Conservation (phyloP, 2,797 vertebrate species). For the Aselliscus stoliczkanus region DNA sequence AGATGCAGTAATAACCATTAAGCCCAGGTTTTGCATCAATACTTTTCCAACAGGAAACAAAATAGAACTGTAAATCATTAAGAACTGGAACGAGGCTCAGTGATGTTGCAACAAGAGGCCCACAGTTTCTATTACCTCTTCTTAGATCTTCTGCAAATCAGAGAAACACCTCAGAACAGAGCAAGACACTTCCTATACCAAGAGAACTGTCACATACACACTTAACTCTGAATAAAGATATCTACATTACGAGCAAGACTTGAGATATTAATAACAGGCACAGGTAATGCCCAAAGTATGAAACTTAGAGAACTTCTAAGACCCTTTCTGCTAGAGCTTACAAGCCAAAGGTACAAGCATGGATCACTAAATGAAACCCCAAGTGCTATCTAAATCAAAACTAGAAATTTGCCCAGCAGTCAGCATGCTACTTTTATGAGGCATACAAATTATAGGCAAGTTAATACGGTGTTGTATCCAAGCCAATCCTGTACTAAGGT, state of each 20-base stretch:
- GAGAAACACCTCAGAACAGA: background rate
- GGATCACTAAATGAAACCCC: background rate
- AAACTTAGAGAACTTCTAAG: background rate
- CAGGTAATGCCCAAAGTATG: background rate
- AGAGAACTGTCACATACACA: background rate
- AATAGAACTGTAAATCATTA: background rate
- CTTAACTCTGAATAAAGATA: background rate
- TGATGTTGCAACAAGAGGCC: background rate
- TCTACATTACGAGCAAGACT: background rate
- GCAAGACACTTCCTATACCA: background rate
- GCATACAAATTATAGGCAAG: background rate
- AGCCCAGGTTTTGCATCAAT: conserved; percentile 34
- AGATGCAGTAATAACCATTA: conserved; percentile 56
- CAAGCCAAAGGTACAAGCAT: background rate
- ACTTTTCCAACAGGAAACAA: conserved; percentile 16
- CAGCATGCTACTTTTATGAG: background rate
- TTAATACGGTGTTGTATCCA: background rate
- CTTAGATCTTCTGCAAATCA: background rate
- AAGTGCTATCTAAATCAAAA: background rate
- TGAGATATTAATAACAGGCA: background rate
- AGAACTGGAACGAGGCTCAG: background rate
- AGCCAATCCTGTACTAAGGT: background rate
- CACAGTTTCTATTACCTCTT: background rate
- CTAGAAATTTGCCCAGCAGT: background rate
- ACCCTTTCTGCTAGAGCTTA: background rate